Evolutionary conservation across 1,140 invertebrate genomes (phyloP), one percentile per base, ranked within the genome.

Genomic region (Diuraphis noxia): DNA sequence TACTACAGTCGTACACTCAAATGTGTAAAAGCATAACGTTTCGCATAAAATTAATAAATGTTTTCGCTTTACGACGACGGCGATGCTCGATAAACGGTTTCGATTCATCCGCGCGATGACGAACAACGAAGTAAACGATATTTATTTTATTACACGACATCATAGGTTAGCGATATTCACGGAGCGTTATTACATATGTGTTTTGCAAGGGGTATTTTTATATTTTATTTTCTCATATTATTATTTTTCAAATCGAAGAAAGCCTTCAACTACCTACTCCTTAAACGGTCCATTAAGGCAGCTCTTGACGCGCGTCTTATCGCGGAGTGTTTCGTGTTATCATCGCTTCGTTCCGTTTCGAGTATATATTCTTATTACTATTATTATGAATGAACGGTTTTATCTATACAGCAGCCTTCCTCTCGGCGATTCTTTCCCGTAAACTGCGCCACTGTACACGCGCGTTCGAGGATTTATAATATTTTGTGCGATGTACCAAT

Each of bases 381-480:
- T 49, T 49, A 49, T 49, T 49, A 49, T 84, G 81, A 84, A 84
- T 84, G 81, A 43, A 84, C 81, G 40, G 81, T 84, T 84, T 25
- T 84, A 81, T 84, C 38, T 84, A 79, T 23, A 84, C 81, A 30
- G 30, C 81, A 41, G 17, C 6, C 38, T 41, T 41, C 81, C 81
- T 38, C 23, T 9, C 23, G 17, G 38, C 23, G 79, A 81, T 81
- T 38, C 23, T 81, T 81, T 81, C 79, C 36, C 79, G 36, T 38
- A 25, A 81, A 81, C 79, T 25, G 23, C 36, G 36, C 30, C 21
- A 10, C 23, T 4, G 30, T 36, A 36, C 63, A 36, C 72, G n/a
- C 8, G 36, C 36, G 21, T 3, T 4, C 56, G 56, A n/a, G 34
- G 56, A n/a, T 17, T 46, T 46, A 46, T 46, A 46, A 72, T 72